A percentile compares a stretch with the other conserved stretches of the same genome.
Conservation (phyloP, 2,113 vertebrate genomes). For the Fregata magnificens region DNA sequence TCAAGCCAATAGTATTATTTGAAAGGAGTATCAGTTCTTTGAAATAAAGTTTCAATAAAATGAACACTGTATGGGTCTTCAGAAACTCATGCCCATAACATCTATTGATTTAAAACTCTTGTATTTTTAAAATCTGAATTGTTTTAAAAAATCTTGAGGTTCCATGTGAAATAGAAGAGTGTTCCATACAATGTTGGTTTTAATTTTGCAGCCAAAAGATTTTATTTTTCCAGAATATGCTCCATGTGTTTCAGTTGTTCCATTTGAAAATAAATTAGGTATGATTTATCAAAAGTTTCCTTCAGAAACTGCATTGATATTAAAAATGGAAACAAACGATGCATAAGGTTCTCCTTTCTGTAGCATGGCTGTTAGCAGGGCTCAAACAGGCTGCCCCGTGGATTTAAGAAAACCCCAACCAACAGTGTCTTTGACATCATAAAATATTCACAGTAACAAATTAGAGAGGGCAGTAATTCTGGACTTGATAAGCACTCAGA, state of each 20-base stretch:
- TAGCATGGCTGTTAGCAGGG: not conserved
- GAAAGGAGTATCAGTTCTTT: not conserved
- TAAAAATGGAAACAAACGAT: not conserved
- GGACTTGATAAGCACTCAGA: not conserved
- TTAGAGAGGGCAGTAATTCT: not conserved
- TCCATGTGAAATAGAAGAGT: not conserved
- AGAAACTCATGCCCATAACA: not conserved
- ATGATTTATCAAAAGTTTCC: not conserved
- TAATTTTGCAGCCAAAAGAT: not conserved
- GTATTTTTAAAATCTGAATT: not conserved
- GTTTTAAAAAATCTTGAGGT: not conserved
- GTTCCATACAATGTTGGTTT: not conserved
- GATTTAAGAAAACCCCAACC: not conserved
- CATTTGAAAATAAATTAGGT: not conserved
- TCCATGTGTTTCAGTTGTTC: not conserved
- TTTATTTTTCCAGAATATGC: not conserved
- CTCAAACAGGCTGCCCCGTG: not conserved
- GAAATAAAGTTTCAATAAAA: not conserved
- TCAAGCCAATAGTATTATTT: not conserved
- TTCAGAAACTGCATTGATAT: not conserved
- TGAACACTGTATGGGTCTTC: not conserved
- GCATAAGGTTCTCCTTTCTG: not conserved
- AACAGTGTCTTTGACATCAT: not conserved
- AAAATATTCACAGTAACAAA: not conserved
- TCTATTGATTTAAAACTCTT: not conserved